A percentile compares a stretch with the other conserved stretches of the same genome.
Evolutionary conservation across 2,888 invertebrate species (phyloP).

Genomic region (Apodemia zela): DNA sequence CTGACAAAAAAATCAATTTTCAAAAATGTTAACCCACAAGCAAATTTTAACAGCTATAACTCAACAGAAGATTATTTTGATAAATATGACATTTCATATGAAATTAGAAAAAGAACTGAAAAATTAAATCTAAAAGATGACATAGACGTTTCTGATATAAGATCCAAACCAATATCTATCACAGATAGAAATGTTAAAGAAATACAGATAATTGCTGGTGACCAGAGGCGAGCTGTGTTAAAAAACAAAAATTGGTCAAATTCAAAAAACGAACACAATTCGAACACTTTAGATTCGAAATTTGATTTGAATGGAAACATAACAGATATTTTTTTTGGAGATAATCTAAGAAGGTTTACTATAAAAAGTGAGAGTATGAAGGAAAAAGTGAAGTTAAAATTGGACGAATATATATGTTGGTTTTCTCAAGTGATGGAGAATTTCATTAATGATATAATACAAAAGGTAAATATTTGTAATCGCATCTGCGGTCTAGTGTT

Average conservation of each 20-base stretch:
- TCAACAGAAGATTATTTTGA: not conserved
- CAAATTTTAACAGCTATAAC: not conserved
- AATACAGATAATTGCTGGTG: not conserved
- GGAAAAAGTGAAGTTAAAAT: conserved; percentile 37
- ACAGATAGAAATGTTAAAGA: not conserved
- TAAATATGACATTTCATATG: not conserved
- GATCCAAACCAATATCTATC: not conserved
- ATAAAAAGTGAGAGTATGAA: conserved; percentile 36
- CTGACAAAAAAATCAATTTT: not conserved
- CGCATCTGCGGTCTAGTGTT: no score
- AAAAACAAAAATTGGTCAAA: not conserved
- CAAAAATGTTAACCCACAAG: not conserved
- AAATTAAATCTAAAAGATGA: not conserved
- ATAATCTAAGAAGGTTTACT: not conserved
- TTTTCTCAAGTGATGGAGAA: conserved; percentile 55
- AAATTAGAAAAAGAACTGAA: not conserved
- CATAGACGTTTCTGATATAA: not conserved
- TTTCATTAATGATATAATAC: conserved; percentile 40
- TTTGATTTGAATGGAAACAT: conserved; percentile 5
- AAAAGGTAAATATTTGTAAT: conserved; percentile 35
- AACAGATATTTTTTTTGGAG: not conserved
- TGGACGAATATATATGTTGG: conserved; percentile 50
- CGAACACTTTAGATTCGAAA: not conserved
- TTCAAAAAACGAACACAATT: not conserved
- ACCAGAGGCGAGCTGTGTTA: not conserved